Evolutionary conservation across 1,140 invertebrate species (phyloP), one percentile per base, ranked within the genome.

Genomic region (Scaptodrosophila lebanonensis): DNA sequence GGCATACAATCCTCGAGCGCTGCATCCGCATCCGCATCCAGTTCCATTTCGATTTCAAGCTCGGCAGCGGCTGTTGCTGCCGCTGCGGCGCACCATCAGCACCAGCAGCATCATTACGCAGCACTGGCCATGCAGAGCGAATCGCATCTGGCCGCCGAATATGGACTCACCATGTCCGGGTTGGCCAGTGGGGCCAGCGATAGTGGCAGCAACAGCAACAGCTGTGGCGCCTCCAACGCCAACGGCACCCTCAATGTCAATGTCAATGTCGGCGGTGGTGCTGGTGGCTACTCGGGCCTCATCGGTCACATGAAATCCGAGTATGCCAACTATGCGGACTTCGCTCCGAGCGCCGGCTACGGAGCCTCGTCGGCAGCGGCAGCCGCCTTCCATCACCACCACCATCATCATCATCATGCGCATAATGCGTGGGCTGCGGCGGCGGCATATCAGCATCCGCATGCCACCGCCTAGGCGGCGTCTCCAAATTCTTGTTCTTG

Each of bases 91-190:
- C 53, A 2, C 3, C 45, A 1, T 15, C 57, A 2, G 15, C 40
- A 12, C 18, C 58, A 0, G 48, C 29, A 67, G 42, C 73, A 64
- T 17, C 73, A 85, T 12, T 85, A 82, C 27, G 70, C 77, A 4
- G 70, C 70, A 0, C 48, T 85, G 11, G 73, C 83, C 11, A 79
- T 85, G 73, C 83, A 85, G 36, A 85, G 70, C 32, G 83, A 85
- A 27, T 76, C 83, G 0, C 83, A 85, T 30, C 25, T 85, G 56
- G 77, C 83, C 8, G 66, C 76, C 5, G 83, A 85, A 25, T 85
- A 85, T 4, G 83, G 83, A 0, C 39, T 85, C 12, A 85, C 77
- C 22, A 85, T 85, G 73, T 70, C 73, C 6, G 76, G 75, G 1
- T 11, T 79, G 56, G 68, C 73, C 12, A 79, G 75, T 33, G 75